Base-by-base conservation (phyloP, 2,888 invertebrate genomes). In the Ellobium chinense region DNA sequence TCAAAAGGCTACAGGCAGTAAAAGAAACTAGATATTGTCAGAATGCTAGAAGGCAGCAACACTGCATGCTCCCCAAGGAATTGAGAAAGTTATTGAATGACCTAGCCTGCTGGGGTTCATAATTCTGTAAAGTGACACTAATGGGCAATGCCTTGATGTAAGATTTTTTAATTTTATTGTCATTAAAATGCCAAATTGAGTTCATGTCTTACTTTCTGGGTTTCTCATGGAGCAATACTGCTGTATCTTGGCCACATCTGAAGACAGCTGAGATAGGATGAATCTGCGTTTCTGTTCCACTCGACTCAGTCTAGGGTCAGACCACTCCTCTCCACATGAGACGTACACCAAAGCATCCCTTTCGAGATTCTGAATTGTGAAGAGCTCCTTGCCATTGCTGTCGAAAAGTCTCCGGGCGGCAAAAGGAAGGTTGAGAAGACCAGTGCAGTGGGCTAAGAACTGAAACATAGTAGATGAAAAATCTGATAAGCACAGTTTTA, bases 371-470 rank as follows among this genome's bases (percentile, higher is more conserved):
- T 87, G 85, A 81, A 93, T 84, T 29, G 88, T 87, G 84, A 91
- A 90, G 80, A 91, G 91, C 85, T 93, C 93, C 34, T 88, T 86
- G 5, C 93, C 93, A 18, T 87, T 85, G 54, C 87, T 87, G 73
- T 92, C 92, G 89, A 92, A 93, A 24, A 93, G 81, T 34, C 93
- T 86, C 29, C 93, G 83, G 1, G 90, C 93, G 80, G 93, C 92
- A 85, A 92, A 91, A 9, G 93, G 92, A 37, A 93, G 86, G 76
- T 89, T 86, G 21, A 93, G 85, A 58, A 91, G 80, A 5, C 78
- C 72, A 0, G 93, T 93, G 83, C 92, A 92, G 46, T 89, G 85
- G 78, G 92, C 92, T 46, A 93, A 84, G 84, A 93, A 93, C 92
- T 93, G 86, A 58, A 87, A n/a, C n/a, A n/a, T n/a, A n/a, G n/a